Conservation (phyloP, 2,888 invertebrate species). For the Cephus rjabovi region DNA sequence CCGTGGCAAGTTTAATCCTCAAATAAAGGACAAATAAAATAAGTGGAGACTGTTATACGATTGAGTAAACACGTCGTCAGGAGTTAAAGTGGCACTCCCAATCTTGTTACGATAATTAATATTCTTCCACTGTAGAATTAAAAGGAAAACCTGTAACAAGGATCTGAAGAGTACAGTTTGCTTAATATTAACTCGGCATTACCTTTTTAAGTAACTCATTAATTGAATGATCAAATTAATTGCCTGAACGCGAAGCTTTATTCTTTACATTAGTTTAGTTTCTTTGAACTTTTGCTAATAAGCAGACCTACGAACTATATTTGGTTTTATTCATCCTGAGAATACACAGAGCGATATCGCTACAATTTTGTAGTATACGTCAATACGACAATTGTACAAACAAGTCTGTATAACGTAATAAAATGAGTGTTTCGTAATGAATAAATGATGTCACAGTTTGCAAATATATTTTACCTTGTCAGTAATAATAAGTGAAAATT, state of each 20-base stretch:
- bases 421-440: background rate
- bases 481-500: background rate
- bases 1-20: background rate
- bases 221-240: background rate
- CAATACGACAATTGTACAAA: background rate
- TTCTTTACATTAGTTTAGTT: background rate
- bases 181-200: background rate
- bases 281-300: background rate
- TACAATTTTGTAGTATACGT: background rate
- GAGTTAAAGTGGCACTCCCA: background rate
- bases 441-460: background rate
- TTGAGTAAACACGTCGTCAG: background rate
- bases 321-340: background rate
- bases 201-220: background rate
- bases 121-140: background rate
- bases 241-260: background rate
- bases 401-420: background rate
- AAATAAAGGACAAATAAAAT: background rate
- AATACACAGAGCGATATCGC: background rate
- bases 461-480: background rate
- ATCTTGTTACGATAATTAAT: background rate
- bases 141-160: background rate
- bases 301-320: background rate
- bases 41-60: background rate
- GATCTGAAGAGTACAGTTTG: background rate